Percentiles rank a stretch among this genome's conserved stretches.
Conservation (phyloP, 2,797 vertebrate genomes). For the Neoniphon sammara region DNA sequence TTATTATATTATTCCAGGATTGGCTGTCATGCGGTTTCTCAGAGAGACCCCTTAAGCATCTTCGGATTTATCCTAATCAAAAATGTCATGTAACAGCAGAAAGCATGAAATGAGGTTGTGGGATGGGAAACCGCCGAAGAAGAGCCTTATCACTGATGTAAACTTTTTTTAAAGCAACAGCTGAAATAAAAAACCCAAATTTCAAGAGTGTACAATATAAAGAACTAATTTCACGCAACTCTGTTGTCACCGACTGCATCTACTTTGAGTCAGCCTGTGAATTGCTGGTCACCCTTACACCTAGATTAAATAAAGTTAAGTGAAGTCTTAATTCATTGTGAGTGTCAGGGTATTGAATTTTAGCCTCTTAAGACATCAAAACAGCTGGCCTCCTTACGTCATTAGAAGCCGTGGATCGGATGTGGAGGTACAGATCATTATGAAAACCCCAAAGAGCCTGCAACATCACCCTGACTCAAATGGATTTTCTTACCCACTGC, state of each 20-base stretch:
- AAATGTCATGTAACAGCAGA: constrained; percentile 6
- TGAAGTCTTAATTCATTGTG: neutral
- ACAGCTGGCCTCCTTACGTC: constrained; percentile 15
- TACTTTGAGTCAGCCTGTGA: neutral
- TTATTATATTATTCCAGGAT: neutral
- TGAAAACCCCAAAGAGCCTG: constrained; percentile 29
- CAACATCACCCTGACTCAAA: constrained; percentile 18
- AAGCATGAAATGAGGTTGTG: neutral
- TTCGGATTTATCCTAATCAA: constrained; percentile 24
- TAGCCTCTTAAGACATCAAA: constrained; percentile 13
- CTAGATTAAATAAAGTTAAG: neutral
- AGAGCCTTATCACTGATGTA: no score
- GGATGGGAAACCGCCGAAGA: no score
- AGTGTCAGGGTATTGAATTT: constrained; percentile 24
- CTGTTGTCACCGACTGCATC: neutral
- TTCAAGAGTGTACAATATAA: neutral
- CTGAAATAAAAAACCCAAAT: neutral
- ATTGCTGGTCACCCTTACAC: neutral
- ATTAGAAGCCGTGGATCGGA: constrained; percentile 30
- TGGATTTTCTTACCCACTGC: constrained; percentile 42
- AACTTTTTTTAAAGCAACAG: neutral
- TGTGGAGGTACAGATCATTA: constrained; percentile 29
- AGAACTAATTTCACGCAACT: neutral
- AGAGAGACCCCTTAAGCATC: constrained; percentile 12
- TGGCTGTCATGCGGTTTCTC: neutral